Evolutionary conservation across 2,797 vertebrate genomes (phyloP), one percentile per base, ranked within the genome.

Genomic region (Lutjanus argentimaculatus): DNA sequence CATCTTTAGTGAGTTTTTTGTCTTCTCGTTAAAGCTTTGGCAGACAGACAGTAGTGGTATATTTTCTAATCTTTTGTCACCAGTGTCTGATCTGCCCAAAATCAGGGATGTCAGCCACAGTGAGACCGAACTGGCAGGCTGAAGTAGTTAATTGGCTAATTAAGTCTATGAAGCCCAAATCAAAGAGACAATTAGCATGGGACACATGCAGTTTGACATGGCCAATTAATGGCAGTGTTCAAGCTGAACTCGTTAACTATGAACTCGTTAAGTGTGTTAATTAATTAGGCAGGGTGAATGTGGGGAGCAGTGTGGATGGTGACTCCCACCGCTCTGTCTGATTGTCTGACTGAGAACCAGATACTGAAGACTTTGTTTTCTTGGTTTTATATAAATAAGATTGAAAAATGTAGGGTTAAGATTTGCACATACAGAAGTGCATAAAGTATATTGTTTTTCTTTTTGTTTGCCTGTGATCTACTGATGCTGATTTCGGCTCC

Each of bases 161-260:
- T 91, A 91, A 82, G 76, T 82, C 73, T 53, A 67, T 73, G 73
- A 77, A 88, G 71, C 71, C 72, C 77, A 67, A 86, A 88, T 92
- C 88, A 93, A 93, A 91, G 80, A 91, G 65, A 66, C 83, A 90
- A 86, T 93, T 92, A 93, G 84, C 82, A 70, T 30, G 78, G 62
- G 81, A 86, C 86, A 76, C 82, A 86, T 85, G 73, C 82, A 86
- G 72, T 80, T 77, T 82, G 85, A 83, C 87, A 90, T 36, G 77
- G 80, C 84, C 87, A 91, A 92, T 92, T 94, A 91, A 88, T 79
- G 72, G 25, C 77, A 75, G 72, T 79, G 75, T 84, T 86, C 70
- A 57, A 66, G 65, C 82, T 79, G 80, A 89, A 86, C 79, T 89
- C 21, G 78, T 89, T 89, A 85, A 88, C 73, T 82, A 72, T 85